Percentiles rank a stretch among this genome's conserved stretches.
These are phyloP conservation scores for Dryomyza anilis DNA, from an alignment of 2,888 invertebrate species.

Conservation along the genomic window DNA sequence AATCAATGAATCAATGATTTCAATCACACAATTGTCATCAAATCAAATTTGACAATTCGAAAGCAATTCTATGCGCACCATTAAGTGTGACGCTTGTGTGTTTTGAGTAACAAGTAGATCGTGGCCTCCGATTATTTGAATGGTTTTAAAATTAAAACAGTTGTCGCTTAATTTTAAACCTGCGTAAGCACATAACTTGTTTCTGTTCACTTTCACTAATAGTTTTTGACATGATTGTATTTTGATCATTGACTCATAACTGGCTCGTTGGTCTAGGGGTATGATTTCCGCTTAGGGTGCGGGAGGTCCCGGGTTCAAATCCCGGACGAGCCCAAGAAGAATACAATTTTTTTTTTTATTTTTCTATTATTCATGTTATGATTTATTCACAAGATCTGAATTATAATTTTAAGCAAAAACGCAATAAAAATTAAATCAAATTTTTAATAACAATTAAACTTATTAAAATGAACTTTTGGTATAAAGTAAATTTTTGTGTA, in stretches of 20 bases:
- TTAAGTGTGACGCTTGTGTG: neutral
- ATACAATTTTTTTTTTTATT: neutral
- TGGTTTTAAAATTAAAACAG: neutral
- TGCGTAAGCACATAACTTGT: no score
- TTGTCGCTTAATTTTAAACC: no score
- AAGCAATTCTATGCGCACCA: conserved; percentile 3
- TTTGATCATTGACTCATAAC: neutral
- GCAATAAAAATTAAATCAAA: no score
- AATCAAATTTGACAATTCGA: conserved; percentile 1
- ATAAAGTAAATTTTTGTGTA: no score
- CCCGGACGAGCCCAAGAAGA: conserved; percentile 61
- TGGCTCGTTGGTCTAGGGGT: conserved; percentile 59
- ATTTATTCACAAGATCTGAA: no score
- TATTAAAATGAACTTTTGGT: no score
- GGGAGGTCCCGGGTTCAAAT: conserved; percentile 64
- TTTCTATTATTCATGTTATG: no score
- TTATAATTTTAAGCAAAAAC: no score
- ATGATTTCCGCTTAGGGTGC: conserved; percentile 64
- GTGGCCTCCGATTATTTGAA: neutral
- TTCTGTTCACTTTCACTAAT: neutral
- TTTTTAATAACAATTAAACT: no score
- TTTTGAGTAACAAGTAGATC: neutral
- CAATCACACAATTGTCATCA: conserved; percentile 1
- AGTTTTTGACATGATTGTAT: neutral
- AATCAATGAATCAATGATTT: conserved; percentile 3